Evolutionary conservation across 1,140 invertebrate genomes (phyloP), one percentile per base, ranked within the genome.

Genomic region (Neotoxoptera formosana): DNA sequence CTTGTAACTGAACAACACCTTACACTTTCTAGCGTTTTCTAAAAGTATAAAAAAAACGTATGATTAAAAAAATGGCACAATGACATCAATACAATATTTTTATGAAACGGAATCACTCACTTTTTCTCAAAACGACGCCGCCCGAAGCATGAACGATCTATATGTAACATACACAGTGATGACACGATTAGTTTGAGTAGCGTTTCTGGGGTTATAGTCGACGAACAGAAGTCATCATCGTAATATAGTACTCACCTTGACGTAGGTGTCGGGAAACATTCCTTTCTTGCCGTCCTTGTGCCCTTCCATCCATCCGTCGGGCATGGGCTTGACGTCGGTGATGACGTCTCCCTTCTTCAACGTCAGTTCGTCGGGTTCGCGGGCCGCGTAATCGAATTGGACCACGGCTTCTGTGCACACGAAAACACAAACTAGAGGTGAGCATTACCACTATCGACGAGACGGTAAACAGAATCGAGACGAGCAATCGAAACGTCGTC

Each of bases 261-360:
- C 98, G 96, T 99, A 99, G 96, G 99, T 99, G 95, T 99, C 98
- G 23, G 99, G 99, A 96, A 99, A 99, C 97, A 99, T 98, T 94
- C 99, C 99, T 93, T 97, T 97, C 94, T 97, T 97, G 87, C 98
- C 98, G 47, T 95, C 95, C 88, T 98, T 98, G 36, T 95, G 95
- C 11, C 99, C 99, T 95, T 99, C 97, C 98, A 98, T 99, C 99
- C 99, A 99, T 93, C 99, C 99, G 53, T 98, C 98, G 88, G 97
- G 96, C 94, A 98, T 97, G 91, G 97, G 96, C 94, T 97, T 97
- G 86, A 98, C 97, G 94, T 97, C 96, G 94, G 97, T 97, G 94
- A 99, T 97, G 53, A 99, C 96, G 95, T 99, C 98, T 93, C 98
- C 98, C 95, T 98, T 98, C 93, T 96, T 96, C 92, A 99, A 96